Evolutionary conservation across 2,113 vertebrate species (phyloP), one percentile per base, ranked within the genome.

Genomic region (Meles meles): DNA sequence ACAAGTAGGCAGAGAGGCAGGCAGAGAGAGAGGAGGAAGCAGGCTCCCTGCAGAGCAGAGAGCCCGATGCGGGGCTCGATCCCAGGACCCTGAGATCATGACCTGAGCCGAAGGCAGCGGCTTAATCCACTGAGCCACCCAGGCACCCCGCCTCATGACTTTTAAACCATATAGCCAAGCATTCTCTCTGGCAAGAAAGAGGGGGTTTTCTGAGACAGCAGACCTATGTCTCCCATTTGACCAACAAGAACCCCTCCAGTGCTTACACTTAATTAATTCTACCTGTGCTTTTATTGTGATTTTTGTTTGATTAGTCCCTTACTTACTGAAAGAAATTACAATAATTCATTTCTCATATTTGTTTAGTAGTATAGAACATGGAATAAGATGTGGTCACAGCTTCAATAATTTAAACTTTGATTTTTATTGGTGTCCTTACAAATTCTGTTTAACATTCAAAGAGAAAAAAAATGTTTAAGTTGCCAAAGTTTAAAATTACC

Each of bases 401-500:
- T 74, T 89, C 67, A 69, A 49, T 81, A 65, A 74, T 72, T 88
- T 61, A 81, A 96, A 89, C 57, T 39, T 96, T 29, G 37, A 47
- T 29, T 39, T 39, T 81, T 67, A 44, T 83, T 31, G 13, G 15
- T 79, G 67, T 67, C 37, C 74, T 85, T 67, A 71, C 37, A 92
- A 90, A 91, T 72, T 80, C 57, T 71, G 31, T 74, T 86, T 37
- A 88, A n/a, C 14, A 21, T 39, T 63, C 7, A 57, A 21, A 47
- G 61, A 69, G 15, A 1, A 29, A 37, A 37, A 69, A 81, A 83
- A 7, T 59, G 25, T 74, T 86, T 72, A 65, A 94, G n/a, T 92
- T 95, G 6, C 82, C 67, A 27, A 79, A 90, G 12, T 72, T 94
- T 83, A 86, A 96, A 90, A 61, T 80, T 77, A 44, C 49, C 34